Evolutionary conservation across 2,888 invertebrate genomes (phyloP).

Genomic region (Limenitis arthemis): DNA sequence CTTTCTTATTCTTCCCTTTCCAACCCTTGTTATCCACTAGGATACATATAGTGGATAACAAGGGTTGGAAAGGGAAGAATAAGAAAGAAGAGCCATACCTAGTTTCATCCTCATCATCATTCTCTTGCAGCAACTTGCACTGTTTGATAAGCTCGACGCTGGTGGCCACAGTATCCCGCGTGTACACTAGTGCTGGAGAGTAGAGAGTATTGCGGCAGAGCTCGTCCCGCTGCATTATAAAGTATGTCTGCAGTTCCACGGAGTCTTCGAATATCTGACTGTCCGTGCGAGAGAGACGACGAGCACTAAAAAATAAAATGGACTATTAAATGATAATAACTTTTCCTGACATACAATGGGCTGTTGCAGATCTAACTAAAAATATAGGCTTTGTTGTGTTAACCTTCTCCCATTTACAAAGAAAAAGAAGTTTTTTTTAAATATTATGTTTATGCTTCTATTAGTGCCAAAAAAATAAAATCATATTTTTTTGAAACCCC

Average conservation of each 20-base stretch:
- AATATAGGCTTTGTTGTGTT: no score
- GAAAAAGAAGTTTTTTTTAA: no score
- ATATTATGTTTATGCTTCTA: no score
- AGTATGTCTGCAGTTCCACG: slow-evolving; percentile 92
- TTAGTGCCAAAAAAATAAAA: no score
- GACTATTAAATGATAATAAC: neutral
- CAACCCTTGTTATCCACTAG: neutral
- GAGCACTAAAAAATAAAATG: slow-evolving; percentile 70
- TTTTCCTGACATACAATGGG: no score
- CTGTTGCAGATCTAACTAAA: no score
- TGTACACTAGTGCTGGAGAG: slow-evolving; percentile 90
- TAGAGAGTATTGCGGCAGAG: slow-evolving; percentile 85
- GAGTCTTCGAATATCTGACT: slow-evolving; percentile 97
- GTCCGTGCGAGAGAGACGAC: slow-evolving; percentile 90
- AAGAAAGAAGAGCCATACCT: slow-evolving; percentile 34
- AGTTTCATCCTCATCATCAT: slow-evolving; percentile 78
- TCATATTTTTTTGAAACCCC: no score
- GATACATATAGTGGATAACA: neutral
- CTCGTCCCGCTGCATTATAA: slow-evolving; percentile 81
- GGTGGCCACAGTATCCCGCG: slow-evolving; percentile 80
- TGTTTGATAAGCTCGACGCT: slow-evolving; percentile 84
- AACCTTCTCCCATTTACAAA: no score
- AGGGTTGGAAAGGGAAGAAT: neutral
- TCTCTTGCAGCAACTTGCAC: slow-evolving; percentile 36
- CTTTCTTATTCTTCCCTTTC: neutral